These are phyloP conservation scores for Drosophila mimica DNA, from an alignment of 2,888 invertebrate genomes.

Conservation along the genomic window DNA sequence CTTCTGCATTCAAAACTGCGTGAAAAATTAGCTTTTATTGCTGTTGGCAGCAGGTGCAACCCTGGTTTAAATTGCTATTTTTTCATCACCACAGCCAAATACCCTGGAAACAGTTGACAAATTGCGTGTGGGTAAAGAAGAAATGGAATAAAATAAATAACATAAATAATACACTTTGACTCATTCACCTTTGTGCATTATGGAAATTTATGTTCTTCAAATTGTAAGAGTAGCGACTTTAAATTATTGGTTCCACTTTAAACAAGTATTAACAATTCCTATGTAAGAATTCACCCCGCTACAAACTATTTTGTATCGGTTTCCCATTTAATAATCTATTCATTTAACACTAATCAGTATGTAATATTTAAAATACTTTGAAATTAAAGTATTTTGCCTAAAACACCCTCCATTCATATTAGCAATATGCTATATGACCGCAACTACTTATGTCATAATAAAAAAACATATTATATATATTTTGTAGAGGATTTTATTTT, in stretches of 20 bases:
- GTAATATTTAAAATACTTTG: background rate
- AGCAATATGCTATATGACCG: no score
- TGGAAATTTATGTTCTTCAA: background rate
- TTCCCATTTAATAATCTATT: no score
- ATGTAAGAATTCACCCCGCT: no score
- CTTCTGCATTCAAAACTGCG: conserved; percentile 64
- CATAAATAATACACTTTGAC: no score
- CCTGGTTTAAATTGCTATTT: background rate
- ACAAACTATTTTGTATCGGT: no score
- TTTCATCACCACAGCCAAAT: conserved; percentile 1
- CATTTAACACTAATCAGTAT: background rate
- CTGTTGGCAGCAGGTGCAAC: conserved; percentile 31
- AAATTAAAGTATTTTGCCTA: background rate
- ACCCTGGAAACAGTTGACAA: background rate
- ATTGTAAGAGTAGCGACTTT: background rate
- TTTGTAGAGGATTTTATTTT: background rate
- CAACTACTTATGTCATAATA: background rate
- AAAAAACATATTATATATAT: background rate
- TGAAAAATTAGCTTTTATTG: conserved; percentile 70
- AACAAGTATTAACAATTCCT: background rate
- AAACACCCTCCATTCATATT: no score
- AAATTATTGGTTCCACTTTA: background rate
- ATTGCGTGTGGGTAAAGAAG: background rate
- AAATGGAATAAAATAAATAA: background rate
- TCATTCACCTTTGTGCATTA: background rate